phyloP scores from a whole-genome alignment of 2,888 invertebrate species.

The Schizotus pectinicornis region DNA sequence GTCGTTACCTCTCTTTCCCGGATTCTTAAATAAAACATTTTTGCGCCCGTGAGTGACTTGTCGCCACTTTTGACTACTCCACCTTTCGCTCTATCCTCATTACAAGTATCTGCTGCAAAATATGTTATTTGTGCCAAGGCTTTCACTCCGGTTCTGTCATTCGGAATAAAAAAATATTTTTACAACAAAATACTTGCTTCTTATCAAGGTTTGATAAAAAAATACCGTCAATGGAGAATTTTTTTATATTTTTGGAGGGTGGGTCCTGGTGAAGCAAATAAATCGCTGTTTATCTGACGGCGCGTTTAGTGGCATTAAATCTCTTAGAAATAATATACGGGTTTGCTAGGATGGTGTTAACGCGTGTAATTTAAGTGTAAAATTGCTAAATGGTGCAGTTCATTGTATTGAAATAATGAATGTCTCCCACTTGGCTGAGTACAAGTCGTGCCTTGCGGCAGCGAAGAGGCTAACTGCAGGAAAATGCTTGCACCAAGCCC shows the following conservation, averaged over 20 bases:
- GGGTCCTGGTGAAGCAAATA: constrained; percentile 3
- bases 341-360: constrained; percentile 47
- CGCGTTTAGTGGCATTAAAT: constrained; percentile 39
- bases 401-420: constrained; percentile 59
- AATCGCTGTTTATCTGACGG: constrained; percentile 20
- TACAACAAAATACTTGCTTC: too few relatives aligned
- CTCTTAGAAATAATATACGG: constrained; percentile 48
- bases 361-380: constrained; percentile 55
- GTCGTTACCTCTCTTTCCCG: too few relatives aligned
- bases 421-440: constrained; percentile 53
- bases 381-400: constrained; percentile 58
- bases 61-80: too few relatives aligned
- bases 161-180: too few relatives aligned
- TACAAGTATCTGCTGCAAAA: too few relatives aligned
- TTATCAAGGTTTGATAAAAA: too few relatives aligned
- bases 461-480: constrained; percentile 12
- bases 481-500: constrained; percentile 19
- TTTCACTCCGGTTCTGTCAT: too few relatives aligned
- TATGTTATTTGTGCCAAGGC: too few relatives aligned
- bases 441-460: constrained; percentile 26
- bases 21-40: too few relatives aligned
- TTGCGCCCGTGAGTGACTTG: too few relatives aligned
- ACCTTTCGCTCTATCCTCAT: too few relatives aligned
- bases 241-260: neutral
- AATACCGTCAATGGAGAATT: too few relatives aligned